Conservation (phyloP, 1,140 invertebrate species). For the Nomia melanderi region DNA sequence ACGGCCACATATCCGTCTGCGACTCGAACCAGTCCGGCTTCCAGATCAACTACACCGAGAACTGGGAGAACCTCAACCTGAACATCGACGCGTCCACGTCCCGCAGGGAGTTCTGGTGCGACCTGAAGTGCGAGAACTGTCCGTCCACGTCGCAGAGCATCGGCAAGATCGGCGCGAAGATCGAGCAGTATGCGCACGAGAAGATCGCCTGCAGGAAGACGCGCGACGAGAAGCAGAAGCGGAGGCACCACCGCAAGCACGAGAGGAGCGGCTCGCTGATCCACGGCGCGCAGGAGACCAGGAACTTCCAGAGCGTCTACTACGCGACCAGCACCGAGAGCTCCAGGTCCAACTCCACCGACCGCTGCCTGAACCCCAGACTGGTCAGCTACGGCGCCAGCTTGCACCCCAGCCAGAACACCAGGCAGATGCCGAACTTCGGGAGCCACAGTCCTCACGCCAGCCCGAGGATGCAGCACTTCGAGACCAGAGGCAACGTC, state of each 20-base stretch:
- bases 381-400: slow-evolving; percentile 73
- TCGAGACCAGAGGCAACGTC: slow-evolving; percentile 64
- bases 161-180: slow-evolving; percentile 70
- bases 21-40: slow-evolving; percentile 75
- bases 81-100: slow-evolving; percentile 74
- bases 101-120: slow-evolving; percentile 76
- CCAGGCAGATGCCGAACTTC: slow-evolving; percentile 78
- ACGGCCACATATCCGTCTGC: slow-evolving; percentile 76
- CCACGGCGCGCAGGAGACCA: slow-evolving; percentile 11
- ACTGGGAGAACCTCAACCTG: slow-evolving; percentile 79
- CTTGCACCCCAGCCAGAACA: slow-evolving; percentile 78
- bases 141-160: slow-evolving; percentile 74
- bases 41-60: slow-evolving; percentile 78
- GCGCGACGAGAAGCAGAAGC: slow-evolving; percentile 68
- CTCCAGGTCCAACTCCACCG: slow-evolving; percentile 77
- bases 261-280: slow-evolving; percentile 58
- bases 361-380: slow-evolving; percentile 74
- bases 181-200: slow-evolving; percentile 65
- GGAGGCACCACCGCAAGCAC: slow-evolving; percentile 70
- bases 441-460: slow-evolving; percentile 76
- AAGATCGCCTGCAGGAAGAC: slow-evolving; percentile 58
- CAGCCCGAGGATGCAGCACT: slow-evolving; percentile 77
- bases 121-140: slow-evolving; percentile 77
- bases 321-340: slow-evolving; percentile 73
- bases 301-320: slow-evolving; percentile 23